Evolutionary conservation across 2,113 vertebrate genomes (phyloP).

Genomic region (Calidris pygmaea): DNA sequence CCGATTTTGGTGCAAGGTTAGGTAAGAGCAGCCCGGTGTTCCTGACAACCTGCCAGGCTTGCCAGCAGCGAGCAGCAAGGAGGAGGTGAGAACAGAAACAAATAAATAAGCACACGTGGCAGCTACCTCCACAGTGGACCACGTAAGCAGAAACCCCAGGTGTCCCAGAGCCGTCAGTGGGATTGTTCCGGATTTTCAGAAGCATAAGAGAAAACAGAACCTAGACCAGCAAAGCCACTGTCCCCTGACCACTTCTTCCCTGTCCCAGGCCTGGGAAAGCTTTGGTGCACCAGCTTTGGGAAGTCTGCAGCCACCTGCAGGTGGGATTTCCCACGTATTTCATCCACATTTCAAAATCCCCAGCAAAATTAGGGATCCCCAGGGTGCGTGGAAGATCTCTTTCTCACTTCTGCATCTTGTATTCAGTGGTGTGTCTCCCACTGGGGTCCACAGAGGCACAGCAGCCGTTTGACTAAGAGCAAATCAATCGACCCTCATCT

Average conservation of each 20-base stretch:
- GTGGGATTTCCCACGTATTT: neutral
- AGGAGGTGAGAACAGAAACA: constrained; percentile 52
- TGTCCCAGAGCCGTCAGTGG: neutral
- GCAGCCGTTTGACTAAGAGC: neutral
- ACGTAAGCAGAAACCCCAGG: neutral
- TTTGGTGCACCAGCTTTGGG: neutral
- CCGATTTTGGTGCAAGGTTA: neutral
- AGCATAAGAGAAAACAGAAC: neutral
- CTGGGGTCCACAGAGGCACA: neutral
- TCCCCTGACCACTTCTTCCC: neutral
- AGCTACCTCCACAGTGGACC: neutral
- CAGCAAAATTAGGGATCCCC: neutral
- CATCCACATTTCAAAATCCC: neutral
- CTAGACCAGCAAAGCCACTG: neutral
- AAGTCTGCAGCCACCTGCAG: neutral
- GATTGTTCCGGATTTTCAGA: neutral
- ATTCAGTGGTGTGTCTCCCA: neutral
- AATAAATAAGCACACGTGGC: neutral
- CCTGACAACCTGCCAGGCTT: constrained; percentile 44
- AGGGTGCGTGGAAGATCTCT: neutral
- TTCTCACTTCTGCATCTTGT: neutral
- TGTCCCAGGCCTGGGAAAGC: neutral
- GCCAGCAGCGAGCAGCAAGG: neutral
- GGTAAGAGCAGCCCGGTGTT: neutral
- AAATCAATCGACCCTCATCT: neutral